These are phyloP conservation scores for Diploscapter pachys DNA, from an alignment of 1,140 invertebrate species.

Conservation along the genomic window DNA sequence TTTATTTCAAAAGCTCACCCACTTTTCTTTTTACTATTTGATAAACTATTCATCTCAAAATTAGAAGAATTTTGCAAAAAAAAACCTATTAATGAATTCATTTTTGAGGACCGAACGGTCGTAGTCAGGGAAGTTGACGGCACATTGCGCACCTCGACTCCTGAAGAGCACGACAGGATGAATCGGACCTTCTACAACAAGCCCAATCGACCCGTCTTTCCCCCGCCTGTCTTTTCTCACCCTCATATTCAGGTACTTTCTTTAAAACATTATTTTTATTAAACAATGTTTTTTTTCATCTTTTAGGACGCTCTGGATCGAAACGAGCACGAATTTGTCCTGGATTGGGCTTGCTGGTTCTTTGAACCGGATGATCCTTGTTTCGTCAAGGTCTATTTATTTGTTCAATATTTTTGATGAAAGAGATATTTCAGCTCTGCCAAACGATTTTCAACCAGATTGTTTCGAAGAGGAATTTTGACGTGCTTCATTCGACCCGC, in stretches of 20 bases:
- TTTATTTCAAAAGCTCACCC: too few species aligned
- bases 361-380: slow-evolving; percentile 87
- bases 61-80: too few species aligned
- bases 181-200: slow-evolving; percentile 77
- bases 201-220: slow-evolving; percentile 68
- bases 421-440: slow-evolving; percentile 63
- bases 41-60: too few species aligned
- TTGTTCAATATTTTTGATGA: slow-evolving; percentile 1
- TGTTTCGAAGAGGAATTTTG: slow-evolving; percentile 17
- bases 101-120: slow-evolving; percentile 71
- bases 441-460: slow-evolving; percentile 63
- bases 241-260: slow-evolving; percentile 67
- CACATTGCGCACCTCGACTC: slow-evolving; percentile 72
- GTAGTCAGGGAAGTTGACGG: slow-evolving; percentile 82
- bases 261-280: too few species aligned
- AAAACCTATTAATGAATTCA: too few species aligned
- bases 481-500: slow-evolving; percentile 30
- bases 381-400: slow-evolving; percentile 68
- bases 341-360: slow-evolving; percentile 82
- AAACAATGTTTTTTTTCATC: slow-evolving; percentile 13
- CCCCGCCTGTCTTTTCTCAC: slow-evolving; percentile 78
- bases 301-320: slow-evolving; percentile 68
- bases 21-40: slow-evolving; percentile 14
- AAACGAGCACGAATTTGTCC: slow-evolving; percentile 78
- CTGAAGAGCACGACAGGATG: slow-evolving; percentile 65